phyloP scores from a whole-genome alignment of 2,888 invertebrate genomes.

The Xylota segnis region DNA sequence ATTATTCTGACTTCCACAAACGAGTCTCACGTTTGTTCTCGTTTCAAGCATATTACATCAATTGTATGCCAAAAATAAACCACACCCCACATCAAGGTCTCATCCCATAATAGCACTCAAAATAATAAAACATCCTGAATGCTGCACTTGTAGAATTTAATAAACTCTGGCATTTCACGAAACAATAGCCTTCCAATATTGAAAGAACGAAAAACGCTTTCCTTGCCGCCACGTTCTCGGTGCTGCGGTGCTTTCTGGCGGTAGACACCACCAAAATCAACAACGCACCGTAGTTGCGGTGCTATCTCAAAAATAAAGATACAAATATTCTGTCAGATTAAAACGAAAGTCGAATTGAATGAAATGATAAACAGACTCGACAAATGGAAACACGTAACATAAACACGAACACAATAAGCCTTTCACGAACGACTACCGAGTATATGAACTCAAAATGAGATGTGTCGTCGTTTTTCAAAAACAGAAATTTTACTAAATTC shows the following conservation, averaged over 20 bases:
- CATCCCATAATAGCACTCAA: neutral
- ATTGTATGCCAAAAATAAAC: neutral
- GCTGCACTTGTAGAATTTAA: constrained; percentile 23
- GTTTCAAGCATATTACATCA: neutral
- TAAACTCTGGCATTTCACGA: constrained; percentile 5
- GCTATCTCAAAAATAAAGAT: constrained; percentile 6
- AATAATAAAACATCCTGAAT: neutral
- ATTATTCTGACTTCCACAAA: no score
- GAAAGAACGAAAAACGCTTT: neutral
- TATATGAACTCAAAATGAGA: neutral
- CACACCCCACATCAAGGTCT: neutral
- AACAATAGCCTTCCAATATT: neutral
- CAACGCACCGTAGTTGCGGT: neutral
- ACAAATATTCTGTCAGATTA: constrained; percentile 5
- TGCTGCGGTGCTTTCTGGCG: neutral
- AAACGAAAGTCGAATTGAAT: constrained; percentile 20
- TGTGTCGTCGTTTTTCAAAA: neutral
- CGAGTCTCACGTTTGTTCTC: neutral
- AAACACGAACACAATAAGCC: constrained; percentile 15
- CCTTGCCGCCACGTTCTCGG: neutral
- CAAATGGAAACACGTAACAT: constrained; percentile 13
- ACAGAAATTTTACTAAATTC: neutral
- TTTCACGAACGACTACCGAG: neutral
- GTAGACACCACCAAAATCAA: constrained; percentile 8
- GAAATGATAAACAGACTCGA: constrained; percentile 33